Base-by-base conservation (phyloP, 92 coral and sea anemone species). In the Parazoanthus swiftii region DNA sequence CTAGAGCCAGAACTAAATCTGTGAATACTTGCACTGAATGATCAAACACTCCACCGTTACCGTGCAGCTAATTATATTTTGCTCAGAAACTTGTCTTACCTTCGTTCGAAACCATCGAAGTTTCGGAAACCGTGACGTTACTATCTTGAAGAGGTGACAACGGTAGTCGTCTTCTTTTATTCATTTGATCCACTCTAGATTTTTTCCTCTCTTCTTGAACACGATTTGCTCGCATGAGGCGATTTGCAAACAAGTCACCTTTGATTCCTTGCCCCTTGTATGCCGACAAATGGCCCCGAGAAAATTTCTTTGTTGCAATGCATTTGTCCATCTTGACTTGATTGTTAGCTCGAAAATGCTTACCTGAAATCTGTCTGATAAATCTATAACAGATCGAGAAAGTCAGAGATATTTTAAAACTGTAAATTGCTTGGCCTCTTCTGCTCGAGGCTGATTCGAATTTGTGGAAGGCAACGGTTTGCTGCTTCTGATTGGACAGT, bases 211-310 rank as follows among this genome's bases (percentile, higher is more conserved):
- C 79, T 71, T 84, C 79, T 84, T 84, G 87, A 6, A 71, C 56
- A 8, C 67, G 79, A 48, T 70, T 84, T 72, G 79, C 87, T 29
- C 79, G 39, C 79, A 71, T 44, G 38, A 84, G 39, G 36, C 87
- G 87, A 72, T 74, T 70, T 46, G 87, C 87, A 14, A 71, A 46
- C 15, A 77, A 38, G 26, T 84, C 87, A 46, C 78, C 58, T 29
- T 74, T 74, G 87, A 84, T 84, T 84, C 79, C 87, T 14, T 84
- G 79, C 33, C 87, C 66, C 25, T 84, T 84, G 68, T 84, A 84
- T 4, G 79, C 70, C 36, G 82, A 79, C 63, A 79, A 46, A 44
- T 44, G 77, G 35, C 33, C 68, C 44, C 66, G 42, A 26, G 87
- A 33, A 51, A 71, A 71, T 51, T 26, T 48, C 79, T 84, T 84